Base-by-base conservation (phyloP, 2,797 vertebrate genomes). In the Sorex maritimensis region DNA sequence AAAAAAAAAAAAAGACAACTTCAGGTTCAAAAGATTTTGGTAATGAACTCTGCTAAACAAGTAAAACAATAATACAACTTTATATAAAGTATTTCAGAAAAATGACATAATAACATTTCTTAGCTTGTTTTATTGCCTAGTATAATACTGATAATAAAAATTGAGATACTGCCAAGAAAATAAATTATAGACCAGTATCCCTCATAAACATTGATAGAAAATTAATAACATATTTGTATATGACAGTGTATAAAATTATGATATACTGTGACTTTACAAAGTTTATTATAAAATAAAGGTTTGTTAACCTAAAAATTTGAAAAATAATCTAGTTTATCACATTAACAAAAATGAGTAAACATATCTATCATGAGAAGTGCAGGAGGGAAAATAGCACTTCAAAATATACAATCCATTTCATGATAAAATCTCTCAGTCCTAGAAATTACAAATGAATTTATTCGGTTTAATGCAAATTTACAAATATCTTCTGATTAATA, bases 181-280 rank as follows among this genome's bases (percentile, higher is more conserved):
- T 44, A 34, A 81, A 82, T 67, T 38, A 41, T 8, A 90, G 23
- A n/a, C 1, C 68, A 74, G 28, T 38, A 79, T 6, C 49, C 12
- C 38, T 71, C 38, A 91, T 38, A 91, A 69, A 61, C 49, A 78
- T n/a, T 78, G 52, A 46, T 14, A 91, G 81, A 91, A 91, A 78
- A 21, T 61, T 46, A 81, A 13, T 58, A 52, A 69, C 63, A 46
- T 58, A 52, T 78, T 71, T 61, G 0, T 61, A 71, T 82, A 23
- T 81, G 17, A 34, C 30, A 55, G 26, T 30, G 46, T 49, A 71
- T n/a, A 61, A 72, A 68, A 61, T 19, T 9, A 49, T 78, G 65
- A 78, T n/a, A 78, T n/a, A 28, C 2, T 78, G 15, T 69, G 10
- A 84, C 19, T 19, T 68, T 28, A 14, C 58, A 28, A 28, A 84